phyloP scores from a whole-genome alignment of 2,888 invertebrate species.

The Andrena bucephala region DNA sequence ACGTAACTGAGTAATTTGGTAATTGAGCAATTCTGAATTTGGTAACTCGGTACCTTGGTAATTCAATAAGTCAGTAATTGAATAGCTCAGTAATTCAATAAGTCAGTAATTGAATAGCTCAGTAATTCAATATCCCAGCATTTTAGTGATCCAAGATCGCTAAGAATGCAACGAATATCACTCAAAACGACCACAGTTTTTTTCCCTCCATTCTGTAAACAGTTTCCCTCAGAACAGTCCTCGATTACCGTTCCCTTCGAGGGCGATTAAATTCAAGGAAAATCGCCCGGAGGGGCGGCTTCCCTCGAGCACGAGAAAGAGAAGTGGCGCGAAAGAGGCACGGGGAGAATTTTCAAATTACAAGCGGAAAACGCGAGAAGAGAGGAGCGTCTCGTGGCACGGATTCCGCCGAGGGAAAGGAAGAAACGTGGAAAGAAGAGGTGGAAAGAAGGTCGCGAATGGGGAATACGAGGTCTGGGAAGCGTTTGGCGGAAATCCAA shows the following conservation, averaged over 20 bases:
- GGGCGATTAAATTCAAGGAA: conserved; percentile 26
- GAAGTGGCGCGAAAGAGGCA: neutral
- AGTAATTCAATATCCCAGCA: neutral
- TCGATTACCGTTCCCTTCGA: conserved; percentile 7
- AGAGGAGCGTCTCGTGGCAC: neutral
- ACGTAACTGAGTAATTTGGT: too few species aligned
- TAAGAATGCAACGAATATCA: neutral
- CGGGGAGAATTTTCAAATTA: conserved; percentile 39
- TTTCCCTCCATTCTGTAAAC: conserved; percentile 4
- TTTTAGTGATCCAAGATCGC: neutral
- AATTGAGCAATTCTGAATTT: too few species aligned
- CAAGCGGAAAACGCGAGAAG: conserved; percentile 13
- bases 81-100: neutral
- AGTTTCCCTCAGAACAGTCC: conserved; percentile 7
- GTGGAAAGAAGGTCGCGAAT: conserved; percentile 25
- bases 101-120: neutral
- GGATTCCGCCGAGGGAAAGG: neutral
- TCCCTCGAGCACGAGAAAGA: neutral
- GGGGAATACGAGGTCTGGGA: conserved; percentile 51
- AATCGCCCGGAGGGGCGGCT: conserved; percentile 4
- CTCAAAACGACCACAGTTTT: neutral
- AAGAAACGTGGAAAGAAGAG: conserved; percentile 15
- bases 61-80: neutral
- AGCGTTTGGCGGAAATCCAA: conserved; percentile 57
- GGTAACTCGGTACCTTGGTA: neutral